A percentile compares a stretch with the other conserved stretches of the same genome.
These are phyloP conservation scores for Nebria ingens DNA, from an alignment of 1,140 invertebrate genomes.

Conservation along the genomic window DNA sequence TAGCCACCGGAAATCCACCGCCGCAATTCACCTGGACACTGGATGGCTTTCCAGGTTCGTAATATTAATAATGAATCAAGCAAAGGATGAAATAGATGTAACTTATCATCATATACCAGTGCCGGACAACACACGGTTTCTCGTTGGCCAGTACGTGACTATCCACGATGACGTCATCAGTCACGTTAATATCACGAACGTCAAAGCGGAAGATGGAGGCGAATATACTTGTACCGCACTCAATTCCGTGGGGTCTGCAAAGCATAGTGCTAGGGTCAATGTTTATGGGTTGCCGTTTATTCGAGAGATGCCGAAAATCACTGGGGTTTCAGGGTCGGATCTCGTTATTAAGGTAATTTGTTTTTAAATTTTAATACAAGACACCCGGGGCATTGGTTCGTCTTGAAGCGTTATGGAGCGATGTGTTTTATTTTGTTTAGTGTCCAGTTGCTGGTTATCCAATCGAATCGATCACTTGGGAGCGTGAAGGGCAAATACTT, in stretches of 20 bases:
- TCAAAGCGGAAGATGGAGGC: conserved; percentile 83
- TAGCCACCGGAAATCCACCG: conserved; percentile 81
- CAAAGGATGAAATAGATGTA: background rate
- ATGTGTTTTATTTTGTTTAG: conserved; percentile 12
- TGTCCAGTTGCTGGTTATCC: conserved; percentile 91
- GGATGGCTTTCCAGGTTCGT: conserved; percentile 58
- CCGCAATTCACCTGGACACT: conserved; percentile 82
- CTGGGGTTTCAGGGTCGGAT: conserved; percentile 76
- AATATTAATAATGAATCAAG: background rate
- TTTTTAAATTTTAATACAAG: no score
- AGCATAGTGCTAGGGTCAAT: conserved; percentile 77
- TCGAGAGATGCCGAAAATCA: conserved; percentile 81
- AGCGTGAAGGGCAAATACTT: conserved; percentile 71
- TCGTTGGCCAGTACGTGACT: conserved; percentile 84
- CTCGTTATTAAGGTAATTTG: conserved; percentile 63
- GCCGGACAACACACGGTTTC: conserved; percentile 60
- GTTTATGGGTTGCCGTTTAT: conserved; percentile 86
- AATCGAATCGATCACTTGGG: conserved; percentile 79
- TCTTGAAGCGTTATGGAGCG: background rate
- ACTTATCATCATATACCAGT: conserved; percentile 46
- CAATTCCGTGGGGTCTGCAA: conserved; percentile 65
- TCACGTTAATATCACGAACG: conserved; percentile 84
- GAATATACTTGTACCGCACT: conserved; percentile 80
- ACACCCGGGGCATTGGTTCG: no score
- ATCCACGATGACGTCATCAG: conserved; percentile 87